phyloP scores from a whole-genome alignment of 2,113 vertebrate species.

The Pycnonotus jocosus region DNA sequence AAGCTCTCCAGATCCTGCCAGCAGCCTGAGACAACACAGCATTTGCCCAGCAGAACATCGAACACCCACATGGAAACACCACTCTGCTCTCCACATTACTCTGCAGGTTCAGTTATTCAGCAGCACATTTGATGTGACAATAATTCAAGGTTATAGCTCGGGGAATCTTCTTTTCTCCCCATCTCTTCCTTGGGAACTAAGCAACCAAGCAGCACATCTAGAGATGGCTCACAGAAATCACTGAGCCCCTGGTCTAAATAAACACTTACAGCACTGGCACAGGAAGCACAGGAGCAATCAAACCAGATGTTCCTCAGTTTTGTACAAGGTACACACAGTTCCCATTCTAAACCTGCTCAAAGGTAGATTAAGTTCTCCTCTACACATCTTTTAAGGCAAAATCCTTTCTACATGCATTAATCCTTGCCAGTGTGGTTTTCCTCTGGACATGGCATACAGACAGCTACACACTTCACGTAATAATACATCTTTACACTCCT shows the following conservation, averaged over 20 bases:
- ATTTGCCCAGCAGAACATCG: not conserved
- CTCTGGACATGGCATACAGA: not conserved
- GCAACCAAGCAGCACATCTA: not conserved
- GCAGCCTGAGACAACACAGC: not conserved
- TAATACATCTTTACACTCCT: not conserved
- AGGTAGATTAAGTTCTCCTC: not conserved
- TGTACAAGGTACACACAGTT: not conserved
- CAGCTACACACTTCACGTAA: not conserved
- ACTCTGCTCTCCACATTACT: rapidly evolving
- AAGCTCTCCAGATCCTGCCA: not conserved
- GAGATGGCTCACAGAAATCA: not conserved
- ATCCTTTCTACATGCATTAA: not conserved
- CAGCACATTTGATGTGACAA: not conserved
- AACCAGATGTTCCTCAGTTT: not conserved
- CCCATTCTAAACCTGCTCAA: not conserved
- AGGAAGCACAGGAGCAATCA: not conserved
- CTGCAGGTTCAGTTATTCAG: not conserved
- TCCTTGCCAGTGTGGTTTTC: not conserved
- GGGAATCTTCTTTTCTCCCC: not conserved
- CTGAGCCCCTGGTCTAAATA: not conserved
- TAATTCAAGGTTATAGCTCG: not conserved
- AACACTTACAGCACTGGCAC: not conserved
- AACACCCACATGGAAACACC: not conserved
- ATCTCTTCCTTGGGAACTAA: not conserved
- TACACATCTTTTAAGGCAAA: not conserved